A percentile compares a stretch with the other conserved stretches of the same genome.
Conservation (phyloP, 1,140 invertebrate genomes). For the Thalassaphorura encarpata region DNA sequence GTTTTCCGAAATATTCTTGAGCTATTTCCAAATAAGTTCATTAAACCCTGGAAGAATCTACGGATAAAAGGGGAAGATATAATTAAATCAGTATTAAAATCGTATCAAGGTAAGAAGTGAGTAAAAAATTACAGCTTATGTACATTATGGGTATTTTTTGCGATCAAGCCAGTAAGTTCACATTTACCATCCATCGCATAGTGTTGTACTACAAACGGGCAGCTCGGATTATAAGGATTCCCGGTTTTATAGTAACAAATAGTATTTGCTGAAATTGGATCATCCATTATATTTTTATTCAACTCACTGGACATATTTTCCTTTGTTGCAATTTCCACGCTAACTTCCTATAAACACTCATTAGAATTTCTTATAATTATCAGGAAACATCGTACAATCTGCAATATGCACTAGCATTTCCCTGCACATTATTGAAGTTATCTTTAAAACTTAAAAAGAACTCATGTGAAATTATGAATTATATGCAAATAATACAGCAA, state of each 20-base stretch:
- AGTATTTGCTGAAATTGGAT: too few relatives aligned
- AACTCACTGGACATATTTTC: conserved; percentile 14
- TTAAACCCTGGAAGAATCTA: conserved; percentile 23
- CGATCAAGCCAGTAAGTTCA: conserved; percentile 36
- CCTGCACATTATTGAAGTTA: too few relatives aligned
- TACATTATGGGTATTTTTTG: conserved; percentile 41
- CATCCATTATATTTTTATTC: conserved; percentile 11
- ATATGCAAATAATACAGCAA: too few relatives aligned
- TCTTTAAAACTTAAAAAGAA: too few relatives aligned
- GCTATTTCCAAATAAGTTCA: conserved; percentile 14
- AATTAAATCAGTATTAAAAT: too few relatives aligned
- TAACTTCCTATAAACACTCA: too few relatives aligned
- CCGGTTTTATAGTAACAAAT: too few relatives aligned
- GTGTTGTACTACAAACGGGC: conserved; percentile 38
- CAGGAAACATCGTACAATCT: too few relatives aligned
- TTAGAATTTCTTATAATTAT: too few relatives aligned
- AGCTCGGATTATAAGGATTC: conserved; percentile 14
- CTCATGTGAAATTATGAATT: too few relatives aligned
- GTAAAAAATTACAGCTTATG: neutral
- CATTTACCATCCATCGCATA: conserved; percentile 40
- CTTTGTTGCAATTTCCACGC: conserved; percentile 35
- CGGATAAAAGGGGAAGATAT: neutral
- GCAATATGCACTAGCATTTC: too few relatives aligned
- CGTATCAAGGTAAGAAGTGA: too few relatives aligned
- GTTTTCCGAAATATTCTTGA: conserved; percentile 2